Evolutionary conservation across 2,888 invertebrate genomes (phyloP), one percentile per base, ranked within the genome.

Genomic region (Eupeodes luniger): DNA sequence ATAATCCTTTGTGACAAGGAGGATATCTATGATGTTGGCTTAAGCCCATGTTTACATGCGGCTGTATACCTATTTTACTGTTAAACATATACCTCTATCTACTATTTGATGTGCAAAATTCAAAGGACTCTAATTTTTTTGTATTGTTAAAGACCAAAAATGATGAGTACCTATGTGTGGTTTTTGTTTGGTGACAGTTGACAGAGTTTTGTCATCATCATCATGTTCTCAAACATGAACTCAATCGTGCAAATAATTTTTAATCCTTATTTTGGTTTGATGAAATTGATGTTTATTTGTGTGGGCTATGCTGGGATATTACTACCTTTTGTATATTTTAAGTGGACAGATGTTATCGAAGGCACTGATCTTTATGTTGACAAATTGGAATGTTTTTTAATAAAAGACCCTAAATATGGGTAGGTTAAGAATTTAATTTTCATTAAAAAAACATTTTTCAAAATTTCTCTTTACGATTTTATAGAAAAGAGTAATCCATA

Each of bases 161-260:
- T 12, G 77, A 85, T 75, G 55, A 79, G 79, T 78, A 61, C 40
- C 40, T 40, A 40, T 7, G 72, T 81, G 72, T 75, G 76, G 51
- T 76, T 53, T 27, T 19, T 62, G 59, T 66, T 70, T 76, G 40
- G n/a, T 67, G 59, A 84, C 72, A 64, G 19, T 40, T 12, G n/a
- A 57, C 12, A 55, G 34, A 66, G 27, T 66, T 49, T 27, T 66
- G 53, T 27, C 75, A 67, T 40, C 40, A 67, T 74, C 72, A 4
- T 53, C n/a, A 36, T 80, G 74, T 66, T 85, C 44, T 55, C 44
- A 61, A 74, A 27, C 27, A 27, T 27, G 3, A 27, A 82, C 12
- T 85, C 85, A 85, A 85, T 85, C 85, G 85, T 78, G 85, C 85
- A 85, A 74, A 85, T 85, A 82, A 85, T 85, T 81, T 59, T n/a